Percentiles rank a stretch among this genome's conserved stretches.
These are phyloP conservation scores for Phania funesta DNA, from an alignment of 2,888 invertebrate species.

Conservation along the genomic window DNA sequence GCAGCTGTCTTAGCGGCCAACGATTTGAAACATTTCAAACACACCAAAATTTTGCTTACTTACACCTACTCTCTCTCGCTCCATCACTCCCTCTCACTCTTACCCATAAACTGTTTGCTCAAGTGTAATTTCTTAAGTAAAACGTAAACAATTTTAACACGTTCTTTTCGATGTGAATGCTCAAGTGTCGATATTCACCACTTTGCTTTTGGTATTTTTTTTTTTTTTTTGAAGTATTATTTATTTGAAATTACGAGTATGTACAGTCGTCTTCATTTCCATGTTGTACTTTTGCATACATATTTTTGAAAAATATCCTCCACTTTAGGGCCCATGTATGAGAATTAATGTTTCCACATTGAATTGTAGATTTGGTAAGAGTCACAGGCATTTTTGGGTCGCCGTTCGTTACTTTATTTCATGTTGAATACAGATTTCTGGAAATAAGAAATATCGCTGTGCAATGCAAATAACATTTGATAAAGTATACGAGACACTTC, in stretches of 20 bases:
- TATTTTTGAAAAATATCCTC: not conserved
- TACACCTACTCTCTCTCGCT: not conserved
- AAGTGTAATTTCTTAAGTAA: constrained; percentile 78
- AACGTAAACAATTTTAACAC: constrained; percentile 78
- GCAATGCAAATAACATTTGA: constrained; percentile 46
- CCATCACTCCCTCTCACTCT: not conserved
- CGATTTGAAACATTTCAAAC: constrained; percentile 20
- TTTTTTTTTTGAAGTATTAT: not conserved
- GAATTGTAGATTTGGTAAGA: constrained; percentile 16
- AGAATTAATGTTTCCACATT: constrained; percentile 25
- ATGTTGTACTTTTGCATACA: not conserved
- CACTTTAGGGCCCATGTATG: not conserved
- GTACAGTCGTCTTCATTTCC: constrained; percentile 20
- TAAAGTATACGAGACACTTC: constrained; percentile 20
- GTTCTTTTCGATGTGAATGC: constrained; percentile 32
- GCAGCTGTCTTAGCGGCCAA: constrained; percentile 50
- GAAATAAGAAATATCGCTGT: constrained; percentile 9
- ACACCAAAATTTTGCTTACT: not conserved
- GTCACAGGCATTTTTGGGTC: not conserved
- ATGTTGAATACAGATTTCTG: not conserved
- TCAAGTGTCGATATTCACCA: constrained; percentile 39
- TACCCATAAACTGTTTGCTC: constrained; percentile 72
- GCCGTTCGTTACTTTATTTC: not conserved
- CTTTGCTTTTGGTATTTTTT: not conserved
- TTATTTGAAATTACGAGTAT: constrained; percentile 35